Conservation (phyloP, 2,888 invertebrate species). For the Euclidia mi region DNA sequence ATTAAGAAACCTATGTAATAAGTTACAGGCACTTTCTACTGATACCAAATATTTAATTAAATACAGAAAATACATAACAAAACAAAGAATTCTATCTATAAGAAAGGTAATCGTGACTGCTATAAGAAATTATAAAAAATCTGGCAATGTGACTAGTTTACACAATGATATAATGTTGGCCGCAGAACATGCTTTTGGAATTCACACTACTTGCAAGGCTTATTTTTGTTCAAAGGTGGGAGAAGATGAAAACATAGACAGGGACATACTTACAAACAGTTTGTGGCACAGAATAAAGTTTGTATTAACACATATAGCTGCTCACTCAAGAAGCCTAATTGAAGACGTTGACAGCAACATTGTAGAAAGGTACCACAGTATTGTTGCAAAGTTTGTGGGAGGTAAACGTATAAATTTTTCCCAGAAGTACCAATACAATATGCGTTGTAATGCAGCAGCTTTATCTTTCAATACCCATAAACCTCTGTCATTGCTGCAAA, state of each 20-base stretch:
- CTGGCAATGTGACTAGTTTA: background rate
- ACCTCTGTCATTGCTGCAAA: no score
- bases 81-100: slow-evolving; percentile 34
- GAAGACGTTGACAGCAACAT: background rate
- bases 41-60: slow-evolving; percentile 38
- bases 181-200: background rate
- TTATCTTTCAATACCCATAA: no score
- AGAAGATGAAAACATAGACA: background rate
- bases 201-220: background rate
- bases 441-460: no score
- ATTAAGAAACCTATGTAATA: slow-evolving; percentile 41
- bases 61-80: slow-evolving; percentile 22
- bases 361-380: background rate
- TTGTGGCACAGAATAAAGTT: background rate
- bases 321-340: background rate
- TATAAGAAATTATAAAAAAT: no score
- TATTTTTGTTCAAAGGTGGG: background rate
- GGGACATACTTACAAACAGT: background rate
- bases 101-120: slow-evolving; percentile 24
- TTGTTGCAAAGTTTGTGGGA: no score
- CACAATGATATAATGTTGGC: background rate
- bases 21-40: slow-evolving; percentile 15
- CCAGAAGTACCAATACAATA: background rate
- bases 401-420: background rate
- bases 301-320: background rate